Evolutionary conservation across 2,888 invertebrate species (phyloP), one percentile per base, ranked within the genome.

Genomic region (Crioceris asparagi): DNA sequence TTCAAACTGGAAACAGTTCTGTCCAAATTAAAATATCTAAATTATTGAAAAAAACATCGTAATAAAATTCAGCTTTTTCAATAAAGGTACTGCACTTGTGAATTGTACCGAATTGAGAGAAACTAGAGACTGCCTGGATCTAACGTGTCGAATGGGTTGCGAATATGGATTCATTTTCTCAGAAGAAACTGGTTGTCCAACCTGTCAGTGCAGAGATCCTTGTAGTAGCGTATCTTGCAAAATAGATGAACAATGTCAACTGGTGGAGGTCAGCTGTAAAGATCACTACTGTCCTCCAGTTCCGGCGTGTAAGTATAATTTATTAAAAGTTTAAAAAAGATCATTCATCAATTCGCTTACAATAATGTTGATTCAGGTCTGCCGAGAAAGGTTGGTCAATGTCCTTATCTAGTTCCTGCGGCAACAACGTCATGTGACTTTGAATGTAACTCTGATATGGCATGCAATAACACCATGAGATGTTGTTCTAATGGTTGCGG

Each of bases 401-500:
- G 88, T 54, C 88, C 87, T 0, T 88, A 82, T 59, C 65, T 87
- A 41, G 78, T 87, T 18, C 86, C 87, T 0, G 67, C 71, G 7
- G 65, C 67, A 26, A 66, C 72, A 1, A 75, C 76, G 3, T 69
- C 73, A 32, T 87, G 87, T 54, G 83, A 84, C 51, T 77, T 82
- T 56, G 77, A 82, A 53, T 88, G 88, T 48, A 75, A 76, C 36
- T 75, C 76, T 0, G 87, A 88, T 62, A 71, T 77, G 11, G 79
- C 84, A 47, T 88, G 88, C 53, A 75, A 74, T 2, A 72, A 75
- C 0, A 68, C 69, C 0, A 71, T 74, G 39, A 79, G 85, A 41
- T 88, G 88, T 62, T 88, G 88, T 56, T 83, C 85, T 1, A 88
- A 86, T 29, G 88, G 88, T 16, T 88, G 88, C 55, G 87, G 87